A percentile compares a stretch with the other conserved stretches of the same genome.
Evolutionary conservation across 2,888 invertebrate species (phyloP).

Genomic region (Julus scanicus): DNA sequence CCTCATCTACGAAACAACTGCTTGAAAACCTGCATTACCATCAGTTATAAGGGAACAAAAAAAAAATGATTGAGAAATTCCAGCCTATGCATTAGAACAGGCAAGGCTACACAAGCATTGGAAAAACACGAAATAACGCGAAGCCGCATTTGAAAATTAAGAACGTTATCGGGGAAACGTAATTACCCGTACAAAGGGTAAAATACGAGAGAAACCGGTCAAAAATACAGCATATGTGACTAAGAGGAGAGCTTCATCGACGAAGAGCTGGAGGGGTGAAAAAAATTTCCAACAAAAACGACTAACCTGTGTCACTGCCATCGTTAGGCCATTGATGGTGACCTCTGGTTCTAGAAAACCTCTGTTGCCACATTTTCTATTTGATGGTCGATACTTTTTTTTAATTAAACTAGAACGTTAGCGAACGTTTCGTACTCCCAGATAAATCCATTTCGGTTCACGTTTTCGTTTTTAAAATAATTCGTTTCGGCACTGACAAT

Average conservation of each 20-base stretch:
- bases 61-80: too few relatives aligned
- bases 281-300: neutral
- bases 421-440: neutral
- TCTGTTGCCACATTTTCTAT: neutral
- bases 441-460: neutral
- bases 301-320: conserved; percentile 44
- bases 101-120: too few relatives aligned
- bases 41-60: too few relatives aligned
- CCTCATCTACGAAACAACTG: neutral
- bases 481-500: conserved; percentile 25
- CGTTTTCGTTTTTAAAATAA: neutral
- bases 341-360: conserved; percentile 25
- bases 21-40: too few relatives aligned
- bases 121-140: too few relatives aligned
- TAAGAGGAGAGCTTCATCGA: too few relatives aligned
- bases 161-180: too few relatives aligned
- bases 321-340: conserved; percentile 28
- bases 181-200: too few relatives aligned
- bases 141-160: too few relatives aligned
- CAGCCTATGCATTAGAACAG: too few relatives aligned
- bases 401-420: neutral
- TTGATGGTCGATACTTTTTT: neutral
- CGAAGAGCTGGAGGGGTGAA: neutral
- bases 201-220: neutral
- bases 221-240: neutral